Evolutionary conservation across 2,113 vertebrate genomes (phyloP).

Genomic region (Ascaphus truei): DNA sequence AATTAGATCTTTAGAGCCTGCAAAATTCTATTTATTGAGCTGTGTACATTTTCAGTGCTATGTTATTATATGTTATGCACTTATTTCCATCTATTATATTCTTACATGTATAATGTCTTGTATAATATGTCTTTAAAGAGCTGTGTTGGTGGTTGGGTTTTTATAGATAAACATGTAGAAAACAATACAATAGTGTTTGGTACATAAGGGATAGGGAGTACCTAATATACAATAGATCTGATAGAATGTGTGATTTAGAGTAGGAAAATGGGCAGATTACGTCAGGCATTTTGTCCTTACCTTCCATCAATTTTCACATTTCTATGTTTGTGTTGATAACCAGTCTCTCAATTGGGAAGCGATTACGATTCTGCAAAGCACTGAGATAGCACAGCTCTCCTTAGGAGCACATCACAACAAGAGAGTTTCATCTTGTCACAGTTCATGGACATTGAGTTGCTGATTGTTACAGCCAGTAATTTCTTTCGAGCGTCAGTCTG

Average conservation of each 20-base stretch:
- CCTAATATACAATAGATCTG: background rate
- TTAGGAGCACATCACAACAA: background rate
- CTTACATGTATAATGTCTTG: too few species aligned
- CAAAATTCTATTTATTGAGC: too few species aligned
- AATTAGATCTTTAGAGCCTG: too few species aligned
- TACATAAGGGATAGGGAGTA: background rate
- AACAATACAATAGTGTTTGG: too few species aligned
- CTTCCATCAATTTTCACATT: background rate
- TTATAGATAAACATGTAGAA: too few species aligned
- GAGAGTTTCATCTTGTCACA: slow-evolving; percentile 15
- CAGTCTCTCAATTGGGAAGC: background rate
- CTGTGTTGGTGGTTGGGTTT: too few species aligned
- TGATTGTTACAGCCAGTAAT: slow-evolving; percentile 10
- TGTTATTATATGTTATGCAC: too few species aligned
- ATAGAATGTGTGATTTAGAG: background rate
- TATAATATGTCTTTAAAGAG: too few species aligned
- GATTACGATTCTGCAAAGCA: background rate
- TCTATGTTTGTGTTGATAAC: too few species aligned
- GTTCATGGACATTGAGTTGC: slow-evolving; percentile 5
- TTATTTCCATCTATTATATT: too few species aligned
- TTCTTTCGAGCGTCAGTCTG: background rate
- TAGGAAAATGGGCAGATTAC: background rate
- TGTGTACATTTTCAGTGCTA: too few species aligned
- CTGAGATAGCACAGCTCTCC: background rate
- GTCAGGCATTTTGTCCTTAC: background rate